Conservation (phyloP, 1,140 invertebrate species). For the Neodiprion virginianus region DNA sequence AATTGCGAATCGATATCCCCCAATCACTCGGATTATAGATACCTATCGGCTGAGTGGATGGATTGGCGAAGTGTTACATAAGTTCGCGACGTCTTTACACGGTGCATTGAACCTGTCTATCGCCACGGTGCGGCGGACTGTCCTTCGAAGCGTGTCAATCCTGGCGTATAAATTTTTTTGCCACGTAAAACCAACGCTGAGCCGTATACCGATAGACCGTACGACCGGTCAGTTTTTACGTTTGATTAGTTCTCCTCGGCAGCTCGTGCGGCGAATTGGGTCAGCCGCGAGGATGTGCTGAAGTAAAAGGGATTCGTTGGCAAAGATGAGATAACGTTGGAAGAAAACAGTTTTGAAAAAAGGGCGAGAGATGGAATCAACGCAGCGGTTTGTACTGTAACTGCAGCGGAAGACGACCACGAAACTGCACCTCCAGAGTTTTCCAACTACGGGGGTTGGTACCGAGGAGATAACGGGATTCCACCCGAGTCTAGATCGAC, state of each 20-base stretch:
- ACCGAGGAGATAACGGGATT: too few relatives aligned
- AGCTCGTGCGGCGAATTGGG: not conserved
- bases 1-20: conserved; percentile 46
- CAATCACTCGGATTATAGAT: conserved; percentile 3
- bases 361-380: too few relatives aligned
- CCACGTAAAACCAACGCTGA: not conserved
- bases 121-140: conserved; percentile 11
- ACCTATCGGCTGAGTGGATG: not conserved
- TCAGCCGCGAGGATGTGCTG: not conserved
- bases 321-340: too few relatives aligned
- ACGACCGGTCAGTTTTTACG: not conserved
- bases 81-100: not conserved
- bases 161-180: not conserved
- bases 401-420: too few relatives aligned
- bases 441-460: too few relatives aligned
- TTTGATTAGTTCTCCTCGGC: not conserved
- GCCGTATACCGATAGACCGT: not conserved
- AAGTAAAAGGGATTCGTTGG: not conserved
- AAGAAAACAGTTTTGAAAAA: too few relatives aligned
- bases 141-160: not conserved
- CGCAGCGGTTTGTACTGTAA: too few relatives aligned
- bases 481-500: too few relatives aligned
- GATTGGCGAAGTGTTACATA: not conserved
- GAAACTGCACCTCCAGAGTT: too few relatives aligned
- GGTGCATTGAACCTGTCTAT: conserved; percentile 46